These are phyloP conservation scores for Actinemys pallida DNA, from an alignment of 2,113 vertebrate species.

Conservation along the genomic window DNA sequence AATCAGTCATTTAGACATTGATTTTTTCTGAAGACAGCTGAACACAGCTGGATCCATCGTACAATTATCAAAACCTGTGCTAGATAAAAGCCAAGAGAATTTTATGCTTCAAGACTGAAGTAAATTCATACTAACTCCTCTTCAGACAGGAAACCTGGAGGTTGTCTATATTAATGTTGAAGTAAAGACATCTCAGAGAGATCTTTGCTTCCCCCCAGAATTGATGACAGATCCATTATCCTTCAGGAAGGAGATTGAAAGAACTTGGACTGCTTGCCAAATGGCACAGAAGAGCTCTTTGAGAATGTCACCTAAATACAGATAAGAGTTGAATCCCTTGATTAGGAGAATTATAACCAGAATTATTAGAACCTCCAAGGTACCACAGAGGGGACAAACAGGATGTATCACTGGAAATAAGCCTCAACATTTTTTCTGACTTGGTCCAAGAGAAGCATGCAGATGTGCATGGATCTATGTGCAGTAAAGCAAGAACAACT, in stretches of 20 bases:
- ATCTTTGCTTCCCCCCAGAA: slow-evolving; percentile 4
- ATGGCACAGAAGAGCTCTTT: neutral
- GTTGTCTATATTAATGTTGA: neutral
- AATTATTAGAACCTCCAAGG: neutral
- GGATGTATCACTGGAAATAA: neutral
- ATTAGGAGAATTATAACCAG: neutral
- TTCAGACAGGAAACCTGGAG: neutral
- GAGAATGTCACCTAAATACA: neutral
- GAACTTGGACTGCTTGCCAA: neutral
- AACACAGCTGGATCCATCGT: neutral
- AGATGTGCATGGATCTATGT: neutral
- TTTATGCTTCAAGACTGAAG: neutral
- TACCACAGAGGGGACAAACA: neutral
- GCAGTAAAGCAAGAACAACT: neutral
- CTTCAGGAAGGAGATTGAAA: neutral
- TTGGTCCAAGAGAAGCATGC: neutral
- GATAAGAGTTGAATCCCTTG: neutral
- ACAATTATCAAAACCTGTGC: neutral
- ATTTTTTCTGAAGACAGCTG: neutral
- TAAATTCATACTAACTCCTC: neutral
- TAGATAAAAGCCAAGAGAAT: neutral
- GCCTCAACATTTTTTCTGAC: neutral
- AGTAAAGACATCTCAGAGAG: neutral
- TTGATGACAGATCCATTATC: neutral
- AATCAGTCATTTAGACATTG: neutral